Conservation (phyloP, 2,113 vertebrate species). For the Otocyon megalotis region DNA sequence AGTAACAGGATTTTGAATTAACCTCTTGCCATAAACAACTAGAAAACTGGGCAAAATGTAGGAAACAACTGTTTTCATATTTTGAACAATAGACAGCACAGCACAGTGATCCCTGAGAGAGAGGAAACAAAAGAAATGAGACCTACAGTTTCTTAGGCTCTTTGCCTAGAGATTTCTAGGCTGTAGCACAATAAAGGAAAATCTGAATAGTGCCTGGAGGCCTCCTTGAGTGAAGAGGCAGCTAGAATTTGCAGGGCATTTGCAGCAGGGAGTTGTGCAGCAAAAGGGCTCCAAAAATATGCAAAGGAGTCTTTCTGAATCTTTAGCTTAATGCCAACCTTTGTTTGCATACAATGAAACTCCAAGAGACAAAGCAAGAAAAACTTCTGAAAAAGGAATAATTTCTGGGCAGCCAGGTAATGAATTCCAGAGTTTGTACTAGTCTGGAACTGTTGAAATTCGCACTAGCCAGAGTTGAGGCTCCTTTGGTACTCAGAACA, state of each 20-base stretch:
- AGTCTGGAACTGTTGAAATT: neutral
- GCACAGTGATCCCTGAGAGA: neutral
- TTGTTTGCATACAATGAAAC: neutral
- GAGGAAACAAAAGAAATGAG: neutral
- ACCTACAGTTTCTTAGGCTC: neutral
- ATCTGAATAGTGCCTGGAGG: neutral
- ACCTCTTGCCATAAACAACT: conserved; percentile 15
- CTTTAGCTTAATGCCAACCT: neutral
- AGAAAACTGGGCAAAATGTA: conserved; percentile 44
- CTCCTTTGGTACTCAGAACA: neutral
- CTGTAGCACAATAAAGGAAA: neutral
- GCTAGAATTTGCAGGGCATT: neutral
- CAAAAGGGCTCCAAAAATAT: neutral
- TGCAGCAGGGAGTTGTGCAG: neutral
- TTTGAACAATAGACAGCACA: neutral
- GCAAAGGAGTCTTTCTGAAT: neutral
- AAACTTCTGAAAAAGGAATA: neutral
- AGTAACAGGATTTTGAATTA: conserved; percentile 16
- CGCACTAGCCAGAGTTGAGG: neutral
- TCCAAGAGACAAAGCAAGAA: neutral
- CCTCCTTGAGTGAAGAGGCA: neutral
- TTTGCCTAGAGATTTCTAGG: neutral
- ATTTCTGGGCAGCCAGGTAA: neutral
- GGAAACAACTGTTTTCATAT: conserved; percentile 42
- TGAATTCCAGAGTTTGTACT: neutral